Conservation (phyloP, 53 echinoderm and acorn worm genomes). For the Mesocentrotus franciscanus region DNA sequence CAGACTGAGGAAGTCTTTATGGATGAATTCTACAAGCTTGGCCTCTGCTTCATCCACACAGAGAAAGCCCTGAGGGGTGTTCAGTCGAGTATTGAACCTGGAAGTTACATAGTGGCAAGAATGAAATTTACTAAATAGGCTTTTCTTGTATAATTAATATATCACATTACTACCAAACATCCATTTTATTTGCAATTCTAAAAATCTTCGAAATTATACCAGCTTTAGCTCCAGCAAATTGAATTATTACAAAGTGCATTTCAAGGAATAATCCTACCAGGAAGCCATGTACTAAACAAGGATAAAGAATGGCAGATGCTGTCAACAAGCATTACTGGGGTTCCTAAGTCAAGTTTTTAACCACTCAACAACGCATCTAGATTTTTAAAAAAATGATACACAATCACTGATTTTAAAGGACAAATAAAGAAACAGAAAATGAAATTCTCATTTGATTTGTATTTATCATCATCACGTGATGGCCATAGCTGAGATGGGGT, state of each 20-base stretch:
- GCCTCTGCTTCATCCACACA: slow-evolving; percentile 90
- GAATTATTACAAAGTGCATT: neutral
- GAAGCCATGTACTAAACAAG: too few relatives aligned
- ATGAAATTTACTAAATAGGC: neutral
- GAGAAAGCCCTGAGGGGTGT: slow-evolving; percentile 78
- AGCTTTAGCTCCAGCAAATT: neutral
- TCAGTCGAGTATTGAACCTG: slow-evolving; percentile 85
- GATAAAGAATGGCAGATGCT: too few relatives aligned
- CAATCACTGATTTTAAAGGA: neutral
- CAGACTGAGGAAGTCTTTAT: slow-evolving; percentile 87
- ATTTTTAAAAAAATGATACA: neutral
- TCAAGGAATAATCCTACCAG: too few relatives aligned
- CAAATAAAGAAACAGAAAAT: neutral
- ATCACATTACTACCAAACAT: too few relatives aligned
- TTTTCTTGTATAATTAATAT: too few relatives aligned
- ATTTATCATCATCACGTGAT: neutral
- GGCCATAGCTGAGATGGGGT: neutral
- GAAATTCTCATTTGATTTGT: neutral
- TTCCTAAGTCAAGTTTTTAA: neutral
- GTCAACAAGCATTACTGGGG: too few relatives aligned
- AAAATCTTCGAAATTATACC: neutral
- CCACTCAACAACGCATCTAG: neutral
- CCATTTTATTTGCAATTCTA: neutral
- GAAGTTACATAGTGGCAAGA: neutral
- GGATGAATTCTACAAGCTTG: slow-evolving; percentile 92